phyloP scores from a whole-genome alignment of 2,888 invertebrate genomes.

The Eupithecia vulgata region DNA sequence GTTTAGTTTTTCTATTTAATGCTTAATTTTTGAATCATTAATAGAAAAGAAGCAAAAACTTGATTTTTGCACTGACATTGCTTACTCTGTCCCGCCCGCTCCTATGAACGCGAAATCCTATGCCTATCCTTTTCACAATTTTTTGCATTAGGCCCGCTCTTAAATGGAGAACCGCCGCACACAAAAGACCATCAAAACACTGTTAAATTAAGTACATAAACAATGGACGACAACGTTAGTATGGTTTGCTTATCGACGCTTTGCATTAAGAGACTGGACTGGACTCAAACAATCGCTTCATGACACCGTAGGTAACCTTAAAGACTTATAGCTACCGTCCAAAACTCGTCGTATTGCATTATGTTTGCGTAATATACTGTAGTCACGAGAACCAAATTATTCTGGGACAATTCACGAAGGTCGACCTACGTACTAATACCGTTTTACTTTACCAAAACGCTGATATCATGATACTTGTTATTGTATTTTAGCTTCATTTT shows the following conservation, averaged over 20 bases:
- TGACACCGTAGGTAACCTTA: background rate
- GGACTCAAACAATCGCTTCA: background rate
- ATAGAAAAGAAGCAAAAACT: too few species aligned
- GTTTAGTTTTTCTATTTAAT: too few species aligned
- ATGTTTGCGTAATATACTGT: conserved; percentile 26
- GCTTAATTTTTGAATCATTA: too few species aligned
- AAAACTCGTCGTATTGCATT: background rate
- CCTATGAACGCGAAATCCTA: too few species aligned
- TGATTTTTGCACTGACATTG: too few species aligned
- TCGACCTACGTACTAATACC: conserved; percentile 10
- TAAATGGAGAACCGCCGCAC: background rate
- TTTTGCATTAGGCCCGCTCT: too few species aligned
- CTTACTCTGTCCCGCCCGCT: too few species aligned
- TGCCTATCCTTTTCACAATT: too few species aligned
- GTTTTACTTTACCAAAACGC: background rate
- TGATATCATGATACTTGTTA: background rate
- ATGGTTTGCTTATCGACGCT: background rate
- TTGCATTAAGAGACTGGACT: background rate
- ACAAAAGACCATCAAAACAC: background rate
- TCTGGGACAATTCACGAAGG: conserved; percentile 36
- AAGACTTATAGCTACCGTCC: background rate
- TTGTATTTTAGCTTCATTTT: background rate
- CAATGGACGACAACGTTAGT: background rate
- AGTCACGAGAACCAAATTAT: conserved; percentile 22
- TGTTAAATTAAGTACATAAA: background rate